These are phyloP conservation scores for Orius insidiosus DNA, from an alignment of 1,140 invertebrate species.

Conservation along the genomic window DNA sequence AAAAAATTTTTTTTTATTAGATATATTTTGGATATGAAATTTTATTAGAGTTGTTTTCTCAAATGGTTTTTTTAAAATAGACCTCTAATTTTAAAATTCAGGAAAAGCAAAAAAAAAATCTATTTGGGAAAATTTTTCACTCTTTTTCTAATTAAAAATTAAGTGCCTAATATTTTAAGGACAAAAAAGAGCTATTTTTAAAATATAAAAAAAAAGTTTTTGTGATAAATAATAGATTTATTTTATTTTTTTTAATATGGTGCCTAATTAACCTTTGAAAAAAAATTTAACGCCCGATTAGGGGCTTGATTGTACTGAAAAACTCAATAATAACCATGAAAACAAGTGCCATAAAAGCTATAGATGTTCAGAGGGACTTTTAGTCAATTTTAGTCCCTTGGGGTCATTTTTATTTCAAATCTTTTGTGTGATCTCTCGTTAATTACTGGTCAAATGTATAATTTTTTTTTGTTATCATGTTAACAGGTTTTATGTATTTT, in stretches of 20 bases:
- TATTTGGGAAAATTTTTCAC: background rate
- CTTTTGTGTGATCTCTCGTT: background rate
- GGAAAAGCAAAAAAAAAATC: background rate
- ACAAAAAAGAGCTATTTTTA: background rate
- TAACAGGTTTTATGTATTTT: background rate
- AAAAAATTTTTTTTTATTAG: background rate
- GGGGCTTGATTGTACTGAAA: background rate
- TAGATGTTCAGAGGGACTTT: background rate
- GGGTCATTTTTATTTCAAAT: background rate
- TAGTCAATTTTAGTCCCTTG: background rate
- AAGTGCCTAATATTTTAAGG: background rate
- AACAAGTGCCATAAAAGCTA: no score
- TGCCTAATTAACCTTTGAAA: background rate
- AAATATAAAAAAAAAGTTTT: background rate
- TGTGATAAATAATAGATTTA: background rate
- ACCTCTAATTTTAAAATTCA: background rate
- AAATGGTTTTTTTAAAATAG: conserved; percentile 3
- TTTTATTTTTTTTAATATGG: background rate
- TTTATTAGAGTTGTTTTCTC: background rate
- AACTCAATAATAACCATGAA: no score
- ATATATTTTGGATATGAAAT: background rate
- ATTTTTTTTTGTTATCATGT: background rate
- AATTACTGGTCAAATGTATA: background rate
- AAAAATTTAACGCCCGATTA: background rate
- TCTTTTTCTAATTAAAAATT: background rate